Evolutionary conservation across 1,140 invertebrate genomes (phyloP).

Genomic region (Pentalonia nigronervosa): DNA sequence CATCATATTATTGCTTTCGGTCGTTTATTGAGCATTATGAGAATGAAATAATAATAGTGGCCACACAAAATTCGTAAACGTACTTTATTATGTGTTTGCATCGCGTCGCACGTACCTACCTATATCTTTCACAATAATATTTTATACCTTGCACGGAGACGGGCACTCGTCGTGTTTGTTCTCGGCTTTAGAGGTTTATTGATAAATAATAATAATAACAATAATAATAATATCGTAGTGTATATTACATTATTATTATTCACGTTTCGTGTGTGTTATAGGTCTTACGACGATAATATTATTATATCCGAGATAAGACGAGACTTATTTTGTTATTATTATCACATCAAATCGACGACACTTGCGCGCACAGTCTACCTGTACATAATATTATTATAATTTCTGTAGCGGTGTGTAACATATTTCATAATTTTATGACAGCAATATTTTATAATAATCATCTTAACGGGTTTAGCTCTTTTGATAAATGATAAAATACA

Average conservation of each 20-base stretch:
- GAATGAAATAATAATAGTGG: too few relatives aligned
- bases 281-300: not conserved
- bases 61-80: not conserved
- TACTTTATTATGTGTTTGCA: not conserved
- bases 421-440: too few relatives aligned
- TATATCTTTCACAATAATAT: not conserved
- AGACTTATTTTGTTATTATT: not conserved
- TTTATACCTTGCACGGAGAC: not conserved
- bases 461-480: too few relatives aligned
- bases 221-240: not conserved
- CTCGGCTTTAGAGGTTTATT: not conserved
- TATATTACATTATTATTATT: slow-evolving; percentile 19
- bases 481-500: too few relatives aligned
- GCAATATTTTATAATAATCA: too few relatives aligned
- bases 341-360: not conserved
- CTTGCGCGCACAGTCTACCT: not conserved
- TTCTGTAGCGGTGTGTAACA: not conserved
- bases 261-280: not conserved
- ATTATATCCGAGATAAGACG: not conserved
- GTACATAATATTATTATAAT: not conserved
- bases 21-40: not conserved
- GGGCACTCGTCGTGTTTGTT: not conserved
- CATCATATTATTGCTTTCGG: not conserved
- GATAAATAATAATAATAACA: not conserved
- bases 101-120: not conserved